Percentiles rank a stretch among this genome's conserved stretches.
Conservation (phyloP, 2,888 invertebrate genomes). For the Phortica okadai region DNA sequence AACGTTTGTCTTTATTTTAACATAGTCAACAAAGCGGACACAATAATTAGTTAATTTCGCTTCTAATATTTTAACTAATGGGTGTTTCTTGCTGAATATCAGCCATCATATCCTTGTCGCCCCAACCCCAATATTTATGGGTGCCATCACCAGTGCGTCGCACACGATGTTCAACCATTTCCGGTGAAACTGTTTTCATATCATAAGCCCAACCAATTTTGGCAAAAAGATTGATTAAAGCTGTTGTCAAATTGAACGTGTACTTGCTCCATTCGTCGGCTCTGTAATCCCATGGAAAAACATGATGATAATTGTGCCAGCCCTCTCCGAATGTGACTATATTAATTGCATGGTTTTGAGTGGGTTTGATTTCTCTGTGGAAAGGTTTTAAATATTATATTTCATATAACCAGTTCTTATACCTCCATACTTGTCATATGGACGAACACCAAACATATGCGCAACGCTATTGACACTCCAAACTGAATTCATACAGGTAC, state of each 20-base stretch:
- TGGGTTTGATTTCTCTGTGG: constrained; percentile 80
- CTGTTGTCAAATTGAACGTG: constrained; percentile 84
- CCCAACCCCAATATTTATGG: no score
- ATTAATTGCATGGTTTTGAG: constrained; percentile 81
- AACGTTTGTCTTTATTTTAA: no score
- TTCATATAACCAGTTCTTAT: no score
- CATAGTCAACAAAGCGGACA: no score
- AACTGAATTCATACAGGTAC: constrained; percentile 87
- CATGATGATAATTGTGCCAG: constrained; percentile 91
- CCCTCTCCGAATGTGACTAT: constrained; percentile 83
- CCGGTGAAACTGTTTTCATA: constrained; percentile 85
- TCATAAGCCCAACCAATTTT: constrained; percentile 92
- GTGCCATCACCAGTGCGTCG: constrained; percentile 85
- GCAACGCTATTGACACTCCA: constrained; percentile 94
- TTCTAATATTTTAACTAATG: no score
- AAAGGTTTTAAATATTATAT: no score
- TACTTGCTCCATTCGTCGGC: constrained; percentile 86
- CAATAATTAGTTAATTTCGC: no score
- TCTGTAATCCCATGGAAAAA: no score
- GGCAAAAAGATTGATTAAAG: constrained; percentile 88
- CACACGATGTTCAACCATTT: constrained; percentile 82
- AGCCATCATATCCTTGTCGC: constrained; percentile 81
- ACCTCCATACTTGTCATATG: constrained; percentile 87
- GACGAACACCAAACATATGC: constrained; percentile 86
- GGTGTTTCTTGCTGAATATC: constrained; percentile 78